Evolutionary conservation across 2,113 vertebrate genomes (phyloP).

Genomic region (Procavia capensis): DNA sequence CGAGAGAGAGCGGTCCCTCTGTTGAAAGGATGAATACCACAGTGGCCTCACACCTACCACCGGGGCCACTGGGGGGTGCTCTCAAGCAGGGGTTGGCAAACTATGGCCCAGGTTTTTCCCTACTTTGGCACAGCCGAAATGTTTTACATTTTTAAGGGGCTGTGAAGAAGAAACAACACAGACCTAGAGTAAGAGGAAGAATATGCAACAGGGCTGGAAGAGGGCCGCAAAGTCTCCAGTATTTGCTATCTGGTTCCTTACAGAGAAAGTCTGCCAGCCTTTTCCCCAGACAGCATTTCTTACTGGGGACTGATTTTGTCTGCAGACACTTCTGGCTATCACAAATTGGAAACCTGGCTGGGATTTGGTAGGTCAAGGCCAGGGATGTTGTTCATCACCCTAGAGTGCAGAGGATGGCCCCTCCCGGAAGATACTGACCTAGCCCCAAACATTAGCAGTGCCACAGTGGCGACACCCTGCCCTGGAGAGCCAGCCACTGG

Average conservation of each 20-base stretch:
- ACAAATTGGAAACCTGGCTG: background rate
- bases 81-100: too few relatives aligned
- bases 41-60: background rate
- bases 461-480: background rate
- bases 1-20: background rate
- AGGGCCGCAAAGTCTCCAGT: too few relatives aligned
- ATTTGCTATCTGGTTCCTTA: too few relatives aligned
- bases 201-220: rapidly evolving
- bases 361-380: background rate
- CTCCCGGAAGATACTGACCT: background rate
- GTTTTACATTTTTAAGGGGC: background rate
- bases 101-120: background rate
- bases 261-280: background rate
- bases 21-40: too few relatives aligned
- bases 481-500: background rate
- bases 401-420: rapidly evolving
- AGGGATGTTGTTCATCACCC: too few relatives aligned
- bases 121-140: too few relatives aligned
- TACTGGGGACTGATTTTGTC: background rate
- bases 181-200: background rate
- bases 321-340: background rate
- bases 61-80: background rate
- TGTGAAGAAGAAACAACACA: background rate
- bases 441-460: background rate
- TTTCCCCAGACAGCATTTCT: background rate